Base-by-base conservation (phyloP, 2,888 invertebrate genomes). In the Sarcophaga caerulescens region DNA sequence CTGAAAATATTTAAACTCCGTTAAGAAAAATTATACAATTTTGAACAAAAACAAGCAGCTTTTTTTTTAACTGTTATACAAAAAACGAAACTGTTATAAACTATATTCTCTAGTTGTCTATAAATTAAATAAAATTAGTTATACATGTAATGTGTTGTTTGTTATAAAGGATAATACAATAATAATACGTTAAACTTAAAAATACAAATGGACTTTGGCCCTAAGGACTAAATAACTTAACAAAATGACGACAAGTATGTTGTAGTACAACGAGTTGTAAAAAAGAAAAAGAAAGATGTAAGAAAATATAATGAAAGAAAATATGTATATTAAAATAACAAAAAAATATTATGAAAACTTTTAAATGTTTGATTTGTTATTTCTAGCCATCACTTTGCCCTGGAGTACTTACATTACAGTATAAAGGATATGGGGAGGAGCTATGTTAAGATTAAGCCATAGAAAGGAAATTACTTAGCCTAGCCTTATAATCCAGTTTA, bases 41-140 rank as follows among this genome's bases (percentile, higher is more conserved):
- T 19, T 47, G 21, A 45, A 60, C 35, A 25, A 59, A 69, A 63
- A 59, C 74, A 21, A 78, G 73, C 78, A 73, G 83, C 73, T 78
- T 60, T 66, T 78, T 60, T 66, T 66, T 63, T 65, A 78, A 77
- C 45, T 83, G 68, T 73, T 83, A 73, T 60, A 66, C 45, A 23
- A 68, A 76, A 68, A 47, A 47, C 12, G 44, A 60, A 45, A 71
- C 59, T 68, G 47, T 69, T 69, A 21, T 52, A 6, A 25, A 45
- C 14, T 57, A 59, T 65, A 14, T 45, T 23, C 77, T 68, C 35
- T 59, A 74, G 71, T 70, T 62, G 63, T 81, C 63, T 76, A 81
- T 76, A 23, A 68, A 75, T 69, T 62, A 75, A 69, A 69, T 3
- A 44, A 65, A 52, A 63, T 66, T 35, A 57, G 35, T 35, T 35